Conservation (phyloP, 2,797 vertebrate genomes). For the Pseudochirops corinnae region DNA sequence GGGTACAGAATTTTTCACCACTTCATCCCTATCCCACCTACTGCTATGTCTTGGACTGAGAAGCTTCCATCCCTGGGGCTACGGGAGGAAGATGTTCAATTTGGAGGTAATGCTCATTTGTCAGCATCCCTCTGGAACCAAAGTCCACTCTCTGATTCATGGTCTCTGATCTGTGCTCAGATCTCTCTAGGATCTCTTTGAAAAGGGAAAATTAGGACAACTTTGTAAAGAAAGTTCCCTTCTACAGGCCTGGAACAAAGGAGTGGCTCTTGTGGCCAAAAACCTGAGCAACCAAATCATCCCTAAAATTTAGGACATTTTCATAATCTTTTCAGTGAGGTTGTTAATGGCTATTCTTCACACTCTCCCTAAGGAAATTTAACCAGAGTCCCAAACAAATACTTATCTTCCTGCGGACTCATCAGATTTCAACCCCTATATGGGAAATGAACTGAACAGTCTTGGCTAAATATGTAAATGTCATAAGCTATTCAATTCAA, state of each 20-base stretch:
- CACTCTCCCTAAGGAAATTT: not conserved
- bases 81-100: not conserved
- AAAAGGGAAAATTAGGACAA: not conserved
- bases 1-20: not conserved
- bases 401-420: not conserved
- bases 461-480: not conserved
- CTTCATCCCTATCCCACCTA: not conserved
- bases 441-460: too few species aligned
- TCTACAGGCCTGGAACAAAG: not conserved
- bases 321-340: too few species aligned
- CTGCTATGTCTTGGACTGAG: not conserved
- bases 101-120: not conserved
- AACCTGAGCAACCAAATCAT: not conserved
- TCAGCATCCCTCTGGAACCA: not conserved
- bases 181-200: not conserved
- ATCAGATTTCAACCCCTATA: not conserved
- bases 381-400: not conserved
- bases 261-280: not conserved
- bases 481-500: not conserved
- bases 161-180: not conserved
- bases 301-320: not conserved
- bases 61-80: not conserved
- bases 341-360: not conserved
- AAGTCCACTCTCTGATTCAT: not conserved
- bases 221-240: not conserved